Base-by-base conservation (phyloP, 2,888 invertebrate genomes). In the Aphodius sticticus region DNA sequence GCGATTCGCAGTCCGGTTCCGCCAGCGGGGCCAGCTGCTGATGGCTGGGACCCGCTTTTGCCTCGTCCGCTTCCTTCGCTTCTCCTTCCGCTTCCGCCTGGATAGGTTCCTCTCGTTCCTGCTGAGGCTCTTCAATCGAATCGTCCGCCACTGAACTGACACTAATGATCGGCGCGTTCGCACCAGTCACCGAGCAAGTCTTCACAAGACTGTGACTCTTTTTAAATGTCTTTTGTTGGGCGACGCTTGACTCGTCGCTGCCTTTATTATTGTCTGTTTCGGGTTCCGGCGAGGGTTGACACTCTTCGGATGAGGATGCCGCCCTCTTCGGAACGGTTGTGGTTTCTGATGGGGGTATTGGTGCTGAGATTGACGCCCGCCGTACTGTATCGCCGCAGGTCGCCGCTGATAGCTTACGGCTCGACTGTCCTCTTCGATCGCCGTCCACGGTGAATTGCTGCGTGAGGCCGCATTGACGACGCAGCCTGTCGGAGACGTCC, bases 61-160 rank as follows among this genome's bases (percentile, higher is more conserved):
- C 75, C 0, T 78, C 15, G 6, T n/a, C 76, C n/a, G 70, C 70
- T 70, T 76, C 16, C 6, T n/a, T 70, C n/a, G 70, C 70, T 70
- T 76, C 16, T 1, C 35, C 69, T 71, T 77, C 79, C 16, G 53
- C 75, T 26, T 70, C 70, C 15, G 79, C 69, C 78, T 81, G 82
- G 53, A 70, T 77, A 36, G 76, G 71, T 76, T 75, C 79, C 53
- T 70, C 26, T 72, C 69, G 78, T 53, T 81, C 79, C 69, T 79
- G 72, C 14, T 77, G 78, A 69, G 38, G 38, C 71, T 53, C 72
- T 76, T 86, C 86, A 70, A 86, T 86, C 75, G 89, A 83, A 80
- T 94, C 94, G 84, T 94, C 94, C 76, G 92, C 92, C 84, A 93
- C 94, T 38, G 94, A 93, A 90, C 94, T 94, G 81, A 94, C 94